Conservation (phyloP, 2,113 vertebrate species). For the Sceloporus undulatus region DNA sequence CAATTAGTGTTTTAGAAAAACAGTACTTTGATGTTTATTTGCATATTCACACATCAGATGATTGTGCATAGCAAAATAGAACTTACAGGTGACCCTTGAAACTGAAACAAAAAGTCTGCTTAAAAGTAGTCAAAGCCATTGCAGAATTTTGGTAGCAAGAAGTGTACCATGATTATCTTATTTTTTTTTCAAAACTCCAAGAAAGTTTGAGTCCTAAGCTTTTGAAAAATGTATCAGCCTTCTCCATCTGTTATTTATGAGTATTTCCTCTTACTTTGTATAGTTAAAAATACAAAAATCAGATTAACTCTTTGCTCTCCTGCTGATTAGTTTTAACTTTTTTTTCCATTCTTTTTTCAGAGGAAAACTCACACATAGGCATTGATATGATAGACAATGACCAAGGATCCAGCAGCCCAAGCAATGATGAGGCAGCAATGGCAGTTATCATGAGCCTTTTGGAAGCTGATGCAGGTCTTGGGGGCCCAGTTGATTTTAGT, state of each 20-base stretch:
- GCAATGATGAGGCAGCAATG: conserved; percentile 98
- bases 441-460: conserved; percentile 99
- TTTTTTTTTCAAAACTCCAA: no score
- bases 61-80: no score
- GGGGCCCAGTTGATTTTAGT: conserved; percentile 97
- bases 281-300: background rate
- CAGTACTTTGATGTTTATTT: no score
- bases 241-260: background rate
- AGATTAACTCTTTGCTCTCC: background rate
- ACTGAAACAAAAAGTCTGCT: no score
- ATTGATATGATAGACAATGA: conserved; percentile 95
- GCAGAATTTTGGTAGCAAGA: no score
- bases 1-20: no score
- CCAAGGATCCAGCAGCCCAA: conserved; percentile 96
- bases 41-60: no score
- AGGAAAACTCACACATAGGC: conserved; percentile 94
- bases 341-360: conserved; percentile 68
- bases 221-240: no score
- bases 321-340: background rate
- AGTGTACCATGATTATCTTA: no score
- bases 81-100: no score
- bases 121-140: no score
- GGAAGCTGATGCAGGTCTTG: conserved; percentile 97
- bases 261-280: background rate
- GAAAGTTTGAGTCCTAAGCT: no score